Conservation (phyloP, 2,888 invertebrate genomes). For the Hedychridium roseum region DNA sequence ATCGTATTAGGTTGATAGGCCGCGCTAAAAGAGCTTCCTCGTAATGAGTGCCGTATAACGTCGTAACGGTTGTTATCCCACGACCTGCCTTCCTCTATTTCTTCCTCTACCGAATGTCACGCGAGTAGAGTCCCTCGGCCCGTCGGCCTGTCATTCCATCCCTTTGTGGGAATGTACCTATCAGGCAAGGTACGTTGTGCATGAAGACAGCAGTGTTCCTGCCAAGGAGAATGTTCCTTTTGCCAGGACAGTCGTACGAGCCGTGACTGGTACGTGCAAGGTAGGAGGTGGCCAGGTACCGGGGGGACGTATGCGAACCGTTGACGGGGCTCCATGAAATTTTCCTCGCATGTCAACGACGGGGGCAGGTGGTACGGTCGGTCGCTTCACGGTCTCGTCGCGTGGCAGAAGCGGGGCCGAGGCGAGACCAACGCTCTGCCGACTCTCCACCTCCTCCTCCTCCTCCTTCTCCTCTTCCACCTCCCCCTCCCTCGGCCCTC, state of each 20-base stretch:
- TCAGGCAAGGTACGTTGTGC: too few species aligned
- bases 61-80: slow-evolving; percentile 38
- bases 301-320: too few species aligned
- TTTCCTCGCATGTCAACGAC: slow-evolving; percentile 51
- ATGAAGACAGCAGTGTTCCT: too few species aligned
- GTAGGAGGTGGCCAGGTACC: too few species aligned
- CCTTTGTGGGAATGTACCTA: too few species aligned
- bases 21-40: slow-evolving; percentile 29
- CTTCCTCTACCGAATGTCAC: slow-evolving; percentile 25
- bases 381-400: slow-evolving; percentile 49
- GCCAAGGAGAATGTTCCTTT: too few species aligned
- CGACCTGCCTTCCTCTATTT: slow-evolving; percentile 36
- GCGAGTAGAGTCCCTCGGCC: slow-evolving; percentile 14
- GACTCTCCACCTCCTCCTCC: slow-evolving; percentile 22
- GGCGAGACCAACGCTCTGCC: slow-evolving; percentile 42
- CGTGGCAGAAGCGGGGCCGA: slow-evolving; percentile 47
- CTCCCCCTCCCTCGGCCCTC: slow-evolving; percentile 7
- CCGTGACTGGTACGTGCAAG: too few species aligned
- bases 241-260: too few species aligned
- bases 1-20: slow-evolving; percentile 46
- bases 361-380: slow-evolving; percentile 48
- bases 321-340: slow-evolving; percentile 28
- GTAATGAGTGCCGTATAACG: slow-evolving; percentile 41
- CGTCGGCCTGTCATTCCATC: too few species aligned
- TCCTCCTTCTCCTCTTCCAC: slow-evolving; percentile 9